Evolutionary conservation across 2,113 vertebrate species (phyloP).

Genomic region (Ammospiza caudacuta): DNA sequence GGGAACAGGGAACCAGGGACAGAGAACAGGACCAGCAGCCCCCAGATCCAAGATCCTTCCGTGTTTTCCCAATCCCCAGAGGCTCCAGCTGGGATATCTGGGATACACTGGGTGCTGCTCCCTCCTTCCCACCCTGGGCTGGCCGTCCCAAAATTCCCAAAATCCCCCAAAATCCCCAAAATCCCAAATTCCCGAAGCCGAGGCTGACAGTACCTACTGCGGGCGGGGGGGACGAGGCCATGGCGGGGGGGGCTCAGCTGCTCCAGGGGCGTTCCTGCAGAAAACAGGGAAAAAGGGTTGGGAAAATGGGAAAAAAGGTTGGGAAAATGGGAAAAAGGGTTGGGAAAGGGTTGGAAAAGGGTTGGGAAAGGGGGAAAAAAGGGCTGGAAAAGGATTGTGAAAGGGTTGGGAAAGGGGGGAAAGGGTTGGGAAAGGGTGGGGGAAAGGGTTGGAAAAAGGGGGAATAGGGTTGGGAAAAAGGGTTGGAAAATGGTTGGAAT

Average conservation of each 20-base stretch:
- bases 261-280: background rate
- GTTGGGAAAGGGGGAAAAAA: background rate
- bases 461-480: no score
- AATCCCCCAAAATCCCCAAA: no score
- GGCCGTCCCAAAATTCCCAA: background rate
- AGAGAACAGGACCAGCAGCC: background rate
- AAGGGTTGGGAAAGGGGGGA: no score
- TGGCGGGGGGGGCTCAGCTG: background rate
- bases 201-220: background rate
- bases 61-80: background rate
- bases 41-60: background rate
- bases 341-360: no score
- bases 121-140: background rate
- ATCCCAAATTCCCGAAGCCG: background rate
- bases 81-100: no score
- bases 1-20: background rate
- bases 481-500: no score
- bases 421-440: no score
- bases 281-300: background rate
- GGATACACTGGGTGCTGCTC: background rate
- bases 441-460: background rate
- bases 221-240: background rate
- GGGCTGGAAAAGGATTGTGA: no score
- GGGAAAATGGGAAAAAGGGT: background rate
- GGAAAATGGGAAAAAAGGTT: background rate